Conservation (phyloP, 1,140 invertebrate species). For the Metaphire vulgaris region DNA sequence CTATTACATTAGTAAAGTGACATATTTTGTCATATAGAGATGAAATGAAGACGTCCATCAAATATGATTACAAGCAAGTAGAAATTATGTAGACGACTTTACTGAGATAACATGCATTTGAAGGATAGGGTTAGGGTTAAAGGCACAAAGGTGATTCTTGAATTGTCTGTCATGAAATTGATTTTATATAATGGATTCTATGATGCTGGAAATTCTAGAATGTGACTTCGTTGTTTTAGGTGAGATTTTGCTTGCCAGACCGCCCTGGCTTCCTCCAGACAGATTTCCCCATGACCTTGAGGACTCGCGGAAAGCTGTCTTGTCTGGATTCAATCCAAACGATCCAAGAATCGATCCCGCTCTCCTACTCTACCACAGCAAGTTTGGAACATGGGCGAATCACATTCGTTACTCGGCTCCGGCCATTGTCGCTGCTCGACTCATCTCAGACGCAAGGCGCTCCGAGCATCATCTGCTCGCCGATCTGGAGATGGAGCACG, state of each 20-base stretch:
- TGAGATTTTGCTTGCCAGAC: slow-evolving; percentile 35
- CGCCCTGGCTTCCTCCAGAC: slow-evolving; percentile 39
- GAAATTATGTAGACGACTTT: too few relatives aligned
- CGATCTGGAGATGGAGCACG: neutral
- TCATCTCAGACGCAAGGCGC: neutral
- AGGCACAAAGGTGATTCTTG: too few relatives aligned
- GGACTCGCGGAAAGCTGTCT: slow-evolving; percentile 37
- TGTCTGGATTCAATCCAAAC: slow-evolving; percentile 43
- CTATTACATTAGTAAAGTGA: too few relatives aligned
- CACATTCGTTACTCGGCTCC: slow-evolving; percentile 11
- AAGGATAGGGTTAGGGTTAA: too few relatives aligned
- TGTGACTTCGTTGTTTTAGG: too few relatives aligned
- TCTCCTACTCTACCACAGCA: slow-evolving; percentile 36
- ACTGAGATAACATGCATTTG: too few relatives aligned
- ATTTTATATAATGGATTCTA: too few relatives aligned
- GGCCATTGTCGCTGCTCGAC: neutral
- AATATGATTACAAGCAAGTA: too few relatives aligned
- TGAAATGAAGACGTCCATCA: too few relatives aligned
- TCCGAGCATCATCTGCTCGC: slow-evolving; percentile 11
- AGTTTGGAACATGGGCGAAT: slow-evolving; percentile 40
- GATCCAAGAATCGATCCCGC: slow-evolving; percentile 34
- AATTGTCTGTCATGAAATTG: too few relatives aligned
- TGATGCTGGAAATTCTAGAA: too few relatives aligned
- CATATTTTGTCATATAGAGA: too few relatives aligned
- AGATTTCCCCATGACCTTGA: slow-evolving; percentile 42